Base-by-base conservation (phyloP, 53 echinoderm and acorn worm genomes). In the Echinometra lucunter region DNA sequence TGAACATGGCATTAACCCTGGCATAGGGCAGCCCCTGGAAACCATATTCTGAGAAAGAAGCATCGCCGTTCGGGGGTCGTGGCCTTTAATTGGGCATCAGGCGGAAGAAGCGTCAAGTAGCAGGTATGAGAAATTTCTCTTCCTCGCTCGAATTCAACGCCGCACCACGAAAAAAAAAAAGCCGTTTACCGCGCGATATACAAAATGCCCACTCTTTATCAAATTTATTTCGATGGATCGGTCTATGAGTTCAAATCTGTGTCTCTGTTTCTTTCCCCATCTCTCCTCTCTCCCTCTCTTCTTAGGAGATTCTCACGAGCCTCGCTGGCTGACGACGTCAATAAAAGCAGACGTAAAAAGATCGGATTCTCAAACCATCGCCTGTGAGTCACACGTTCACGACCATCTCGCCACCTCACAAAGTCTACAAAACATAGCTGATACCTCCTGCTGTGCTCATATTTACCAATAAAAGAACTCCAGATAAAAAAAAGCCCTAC, bases 11-110 rank as follows among this genome's bases (percentile, higher is more conserved):
- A 67, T 91, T 45, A 66, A 12, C 91, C 58, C 89, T 47, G 57
- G 30, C 40, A 37, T 34, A 35, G 37, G 25, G 37, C 37, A 89
- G 60, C 89, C 89, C 89, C 91, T 66, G 91, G 91, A 91, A 91
- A 91, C 18, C 60, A 18, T n/a, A 66, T 91, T 91, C 91, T 60
- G 66, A 30, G 91, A 69, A 91, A 91, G 91, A 30, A 66, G 44
- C 91, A 49, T 4, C 0, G 66, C 42, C 13, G 63, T 57, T 4
- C 40, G 55, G 69, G n/a, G 91, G 91, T 91, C 91, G 91, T 91
- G 91, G 18, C 91, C 91, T 91, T 37, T 91, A 91, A 91, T 69
- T 66, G 69, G 30, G 60, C 91, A 69, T 44, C 91, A n/a, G 42
- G 27, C 69, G 63, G 91, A 67, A 91, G 63, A 91, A 25, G 37